Evolutionary conservation across 2,797 vertebrate genomes (phyloP).

Genomic region (Miichthys miiuy): DNA sequence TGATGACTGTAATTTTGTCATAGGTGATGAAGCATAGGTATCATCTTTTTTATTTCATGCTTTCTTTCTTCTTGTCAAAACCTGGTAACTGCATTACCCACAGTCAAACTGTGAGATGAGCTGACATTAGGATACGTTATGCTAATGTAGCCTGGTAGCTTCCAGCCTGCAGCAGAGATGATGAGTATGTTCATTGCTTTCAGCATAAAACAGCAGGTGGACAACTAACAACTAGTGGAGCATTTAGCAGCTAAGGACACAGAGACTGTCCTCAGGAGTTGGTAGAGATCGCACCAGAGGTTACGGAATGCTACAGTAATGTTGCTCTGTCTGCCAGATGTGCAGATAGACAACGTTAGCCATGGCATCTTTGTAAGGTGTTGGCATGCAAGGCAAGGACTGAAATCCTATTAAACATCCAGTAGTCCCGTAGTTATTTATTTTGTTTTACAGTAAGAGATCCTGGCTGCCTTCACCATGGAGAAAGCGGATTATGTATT

Average conservation of each 20-base stretch:
- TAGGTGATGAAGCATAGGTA: too few species aligned
- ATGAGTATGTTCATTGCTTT: neutral
- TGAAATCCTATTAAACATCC: constrained; percentile 50
- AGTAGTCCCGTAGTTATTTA: constrained; percentile 43
- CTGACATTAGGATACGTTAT: neutral
- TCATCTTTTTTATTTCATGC: neutral
- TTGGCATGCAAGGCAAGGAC: constrained; percentile 1
- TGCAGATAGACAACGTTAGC: constrained; percentile 4
- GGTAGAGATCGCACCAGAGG: neutral
- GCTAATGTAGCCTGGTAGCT: neutral
- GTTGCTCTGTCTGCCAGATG: neutral
- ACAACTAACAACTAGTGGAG: neutral
- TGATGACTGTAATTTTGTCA: too few species aligned
- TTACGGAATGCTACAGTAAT: neutral
- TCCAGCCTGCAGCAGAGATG: neutral
- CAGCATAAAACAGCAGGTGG: neutral
- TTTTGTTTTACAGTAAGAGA: constrained; percentile 66
- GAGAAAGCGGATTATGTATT: constrained; percentile 77
- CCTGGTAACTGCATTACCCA: neutral
- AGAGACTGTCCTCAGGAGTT: neutral
- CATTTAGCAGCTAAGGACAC: neutral
- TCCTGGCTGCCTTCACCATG: constrained; percentile 52
- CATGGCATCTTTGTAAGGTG: neutral
- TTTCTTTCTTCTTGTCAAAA: neutral
- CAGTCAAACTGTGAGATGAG: neutral